Base-by-base conservation (phyloP, 2,113 vertebrate species). In the Tupaia tana region DNA sequence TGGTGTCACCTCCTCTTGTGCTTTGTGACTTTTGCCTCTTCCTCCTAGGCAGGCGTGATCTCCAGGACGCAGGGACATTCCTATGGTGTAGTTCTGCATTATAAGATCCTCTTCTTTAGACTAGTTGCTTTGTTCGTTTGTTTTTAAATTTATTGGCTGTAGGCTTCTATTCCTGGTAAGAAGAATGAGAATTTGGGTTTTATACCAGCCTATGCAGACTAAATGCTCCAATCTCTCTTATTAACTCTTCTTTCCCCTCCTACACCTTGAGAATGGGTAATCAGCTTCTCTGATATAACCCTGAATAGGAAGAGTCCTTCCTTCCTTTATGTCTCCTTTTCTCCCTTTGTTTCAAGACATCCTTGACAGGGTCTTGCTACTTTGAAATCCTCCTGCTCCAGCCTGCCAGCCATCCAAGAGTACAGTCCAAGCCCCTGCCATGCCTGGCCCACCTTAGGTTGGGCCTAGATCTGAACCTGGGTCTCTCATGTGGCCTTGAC, bases 151-250 rank as follows among this genome's bases (percentile, higher is more conserved):
- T 90, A 25, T 73, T 91, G 77, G 27, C 31, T 71, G 54, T 9
- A 22, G 14, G 19, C 15, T 79, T 80, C 56, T 74, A 58, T 70
- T 59, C 22, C 56, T 69, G 29, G 56, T 64, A 66, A 59, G 29
- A 86, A 80, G 34, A 56, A 58, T 69, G 29, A 79, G 66, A 73
- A 83, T 88, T 85, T 93, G 70, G 25, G 31, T 95, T 88, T 75
- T 78, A 80, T 84, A n/a, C 34, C 29, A 64, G 54, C 13, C 78
- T 54, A 67, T 78, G 54, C 20, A 95, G 31, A 56, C n/a, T 22
- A 69, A 93, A 7, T 66, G 6, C 18, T 91, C 11, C 12, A 61
- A 43, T 88, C 66, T 61, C 22, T 67, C 88, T 80, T 19, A 61
- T 87, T 87, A 78, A 70, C 24, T 85, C 8, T 43, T 9, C 8